Evolutionary conservation across 2,113 vertebrate genomes (phyloP).

Genomic region (Aplodontia rufa): DNA sequence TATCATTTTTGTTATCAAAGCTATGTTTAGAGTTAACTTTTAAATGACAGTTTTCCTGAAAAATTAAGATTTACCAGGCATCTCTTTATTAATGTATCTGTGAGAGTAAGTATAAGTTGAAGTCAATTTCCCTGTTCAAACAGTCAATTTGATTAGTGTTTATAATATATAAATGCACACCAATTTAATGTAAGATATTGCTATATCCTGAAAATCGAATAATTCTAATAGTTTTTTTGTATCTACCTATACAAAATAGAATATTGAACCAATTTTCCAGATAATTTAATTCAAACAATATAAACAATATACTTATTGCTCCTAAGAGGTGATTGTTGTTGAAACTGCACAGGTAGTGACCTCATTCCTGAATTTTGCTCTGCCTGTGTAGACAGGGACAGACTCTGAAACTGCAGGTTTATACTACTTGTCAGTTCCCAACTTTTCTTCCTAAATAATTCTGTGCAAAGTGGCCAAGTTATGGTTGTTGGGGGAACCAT

Average conservation of each 20-base stretch:
- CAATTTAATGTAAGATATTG: neutral
- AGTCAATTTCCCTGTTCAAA: neutral
- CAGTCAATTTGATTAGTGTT: neutral
- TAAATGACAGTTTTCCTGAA: neutral
- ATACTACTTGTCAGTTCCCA: neutral
- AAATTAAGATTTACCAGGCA: neutral
- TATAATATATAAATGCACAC: neutral
- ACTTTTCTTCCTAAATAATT: slow-evolving; percentile 52
- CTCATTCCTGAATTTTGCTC: neutral
- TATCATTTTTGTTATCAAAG: neutral
- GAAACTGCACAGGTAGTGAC: neutral
- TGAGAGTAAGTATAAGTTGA: neutral
- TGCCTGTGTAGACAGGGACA: neutral
- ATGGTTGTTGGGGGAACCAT: slow-evolving; percentile 48
- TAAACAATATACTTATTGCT: neutral
- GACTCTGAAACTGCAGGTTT: neutral
- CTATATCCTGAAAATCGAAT: neutral
- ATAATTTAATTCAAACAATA: neutral
- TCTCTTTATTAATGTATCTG: neutral
- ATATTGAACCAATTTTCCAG: neutral
- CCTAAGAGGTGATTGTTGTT: neutral
- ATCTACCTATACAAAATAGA: neutral
- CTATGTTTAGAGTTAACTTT: neutral
- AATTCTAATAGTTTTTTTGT: neutral
- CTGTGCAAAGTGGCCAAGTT: slow-evolving; percentile 40